phyloP scores from a whole-genome alignment of 2,888 invertebrate species.

The Drosophila fulvimacula region DNA sequence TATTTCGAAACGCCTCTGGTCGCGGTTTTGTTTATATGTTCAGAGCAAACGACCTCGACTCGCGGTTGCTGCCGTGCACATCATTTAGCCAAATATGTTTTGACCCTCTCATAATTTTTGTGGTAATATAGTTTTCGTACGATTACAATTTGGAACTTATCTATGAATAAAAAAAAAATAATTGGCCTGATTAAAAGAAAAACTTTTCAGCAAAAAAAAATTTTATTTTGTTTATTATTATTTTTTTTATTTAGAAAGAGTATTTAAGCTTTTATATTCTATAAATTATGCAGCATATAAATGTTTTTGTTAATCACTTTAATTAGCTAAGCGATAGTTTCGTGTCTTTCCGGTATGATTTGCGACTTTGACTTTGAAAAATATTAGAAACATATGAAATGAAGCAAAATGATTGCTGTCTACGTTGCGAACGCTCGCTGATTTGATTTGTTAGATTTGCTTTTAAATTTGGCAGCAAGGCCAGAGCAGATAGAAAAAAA shows the following conservation, averaged over 20 bases:
- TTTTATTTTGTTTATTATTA: neutral
- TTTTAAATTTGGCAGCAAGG: slow-evolving; percentile 66
- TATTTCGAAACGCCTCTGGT: slow-evolving; percentile 29
- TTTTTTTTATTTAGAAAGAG: neutral
- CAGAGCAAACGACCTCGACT: slow-evolving; percentile 34
- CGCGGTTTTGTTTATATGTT: slow-evolving; percentile 16
- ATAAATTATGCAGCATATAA: neutral
- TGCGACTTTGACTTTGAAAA: slow-evolving; percentile 65
- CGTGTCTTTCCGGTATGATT: slow-evolving; percentile 56
- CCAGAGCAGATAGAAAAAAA: slow-evolving; percentile 27
- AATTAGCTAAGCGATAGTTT: slow-evolving; percentile 61
- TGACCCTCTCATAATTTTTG: slow-evolving; percentile 20
- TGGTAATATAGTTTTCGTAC: neutral
- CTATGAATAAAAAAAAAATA: neutral
- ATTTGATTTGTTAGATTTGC: slow-evolving; percentile 72
- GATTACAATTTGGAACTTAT: neutral
- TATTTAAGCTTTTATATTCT: neutral
- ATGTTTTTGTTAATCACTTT: slow-evolving; percentile 50
- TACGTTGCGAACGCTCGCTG: slow-evolving; percentile 30
- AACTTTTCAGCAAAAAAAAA: neutral
- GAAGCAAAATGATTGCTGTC: slow-evolving; percentile 39
- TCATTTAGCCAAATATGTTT: slow-evolving; percentile 44
- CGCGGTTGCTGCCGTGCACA: slow-evolving; percentile 24
- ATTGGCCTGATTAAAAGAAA: neutral
- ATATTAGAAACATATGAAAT: slow-evolving; percentile 26